Percentiles rank a stretch among this genome's conserved stretches.
These are phyloP conservation scores for Malthinus seriepunctatus DNA, from an alignment of 2,888 invertebrate genomes.

Conservation along the genomic window DNA sequence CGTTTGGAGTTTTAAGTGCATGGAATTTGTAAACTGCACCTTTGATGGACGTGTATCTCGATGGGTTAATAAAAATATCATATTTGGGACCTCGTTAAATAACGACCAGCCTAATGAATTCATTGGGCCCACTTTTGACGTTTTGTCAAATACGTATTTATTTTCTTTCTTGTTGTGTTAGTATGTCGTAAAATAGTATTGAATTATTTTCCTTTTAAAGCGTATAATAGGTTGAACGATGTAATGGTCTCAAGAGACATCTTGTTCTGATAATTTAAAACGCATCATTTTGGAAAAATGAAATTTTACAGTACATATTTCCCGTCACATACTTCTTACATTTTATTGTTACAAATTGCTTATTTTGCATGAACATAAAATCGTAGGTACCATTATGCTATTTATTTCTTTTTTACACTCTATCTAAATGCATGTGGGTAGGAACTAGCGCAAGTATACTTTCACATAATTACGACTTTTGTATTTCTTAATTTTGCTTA, in stretches of 20 bases:
- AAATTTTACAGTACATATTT: constrained; percentile 56
- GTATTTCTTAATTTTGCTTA: neutral
- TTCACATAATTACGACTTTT: neutral
- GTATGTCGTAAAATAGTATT: too few relatives aligned
- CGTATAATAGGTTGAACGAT: constrained; percentile 40
- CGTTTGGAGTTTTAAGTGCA: too few relatives aligned
- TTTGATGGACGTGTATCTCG: too few relatives aligned
- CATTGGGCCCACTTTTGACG: too few relatives aligned
- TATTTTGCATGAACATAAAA: constrained; percentile 32
- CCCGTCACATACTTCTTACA: constrained; percentile 51
- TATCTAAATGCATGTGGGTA: neutral
- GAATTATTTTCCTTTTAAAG: too few relatives aligned
- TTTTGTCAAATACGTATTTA: too few relatives aligned
- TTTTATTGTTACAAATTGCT: constrained; percentile 54
- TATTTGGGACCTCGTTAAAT: too few relatives aligned
- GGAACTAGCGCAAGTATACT: neutral
- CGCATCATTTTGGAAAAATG: constrained; percentile 46
- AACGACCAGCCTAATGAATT: too few relatives aligned
- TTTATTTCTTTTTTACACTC: neutral
- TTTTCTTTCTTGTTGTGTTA: too few relatives aligned
- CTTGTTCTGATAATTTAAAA: constrained; percentile 45
- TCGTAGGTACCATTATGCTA: neutral
- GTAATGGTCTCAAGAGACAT: constrained; percentile 45
- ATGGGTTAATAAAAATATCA: too few relatives aligned
- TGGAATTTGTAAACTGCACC: too few relatives aligned